Conservation (phyloP, 2,888 invertebrate species). For the Agapostemon virescens region DNA sequence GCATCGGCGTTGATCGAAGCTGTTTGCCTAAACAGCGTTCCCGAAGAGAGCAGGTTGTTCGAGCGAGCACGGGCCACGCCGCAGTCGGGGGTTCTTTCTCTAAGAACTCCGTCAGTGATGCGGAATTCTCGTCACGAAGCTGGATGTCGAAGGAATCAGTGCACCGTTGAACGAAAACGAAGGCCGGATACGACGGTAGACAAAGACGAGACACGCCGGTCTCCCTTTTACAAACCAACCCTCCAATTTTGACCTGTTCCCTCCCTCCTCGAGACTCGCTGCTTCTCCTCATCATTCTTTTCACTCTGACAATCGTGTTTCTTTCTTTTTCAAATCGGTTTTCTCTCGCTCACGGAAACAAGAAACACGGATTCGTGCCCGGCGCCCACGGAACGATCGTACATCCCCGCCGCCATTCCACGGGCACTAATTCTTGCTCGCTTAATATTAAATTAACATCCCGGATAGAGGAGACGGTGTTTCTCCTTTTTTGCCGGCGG, state of each 20-base stretch:
- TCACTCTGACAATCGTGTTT: neutral
- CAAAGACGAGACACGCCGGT: conserved; percentile 53
- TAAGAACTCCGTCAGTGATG: conserved; percentile 13
- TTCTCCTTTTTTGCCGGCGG: conserved; percentile 27
- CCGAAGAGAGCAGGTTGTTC: conserved; percentile 16
- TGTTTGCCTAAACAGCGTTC: conserved; percentile 31
- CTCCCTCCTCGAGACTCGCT: neutral
- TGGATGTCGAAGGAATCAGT: conserved; percentile 65
- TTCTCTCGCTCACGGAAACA: neutral
- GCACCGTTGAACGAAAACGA: conserved; percentile 55
- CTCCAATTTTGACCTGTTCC: conserved; percentile 53
- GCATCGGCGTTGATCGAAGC: conserved; percentile 21
- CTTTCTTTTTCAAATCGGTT: neutral
- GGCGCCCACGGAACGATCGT: neutral
- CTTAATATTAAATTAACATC: conserved; percentile 56
- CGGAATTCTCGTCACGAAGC: conserved; percentile 63
- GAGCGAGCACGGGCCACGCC: neutral
- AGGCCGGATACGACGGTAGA: conserved; percentile 57
- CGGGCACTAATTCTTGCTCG: conserved; percentile 37
- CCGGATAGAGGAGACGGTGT: conserved; percentile 23
- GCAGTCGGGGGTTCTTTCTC: neutral
- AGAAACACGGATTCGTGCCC: conserved; percentile 7
- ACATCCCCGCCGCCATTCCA: conserved; percentile 3
- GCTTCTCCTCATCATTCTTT: neutral
- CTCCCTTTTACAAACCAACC: conserved; percentile 50